Conservation (phyloP, 2,888 invertebrate species). For the Drosophila fungiperda region DNA sequence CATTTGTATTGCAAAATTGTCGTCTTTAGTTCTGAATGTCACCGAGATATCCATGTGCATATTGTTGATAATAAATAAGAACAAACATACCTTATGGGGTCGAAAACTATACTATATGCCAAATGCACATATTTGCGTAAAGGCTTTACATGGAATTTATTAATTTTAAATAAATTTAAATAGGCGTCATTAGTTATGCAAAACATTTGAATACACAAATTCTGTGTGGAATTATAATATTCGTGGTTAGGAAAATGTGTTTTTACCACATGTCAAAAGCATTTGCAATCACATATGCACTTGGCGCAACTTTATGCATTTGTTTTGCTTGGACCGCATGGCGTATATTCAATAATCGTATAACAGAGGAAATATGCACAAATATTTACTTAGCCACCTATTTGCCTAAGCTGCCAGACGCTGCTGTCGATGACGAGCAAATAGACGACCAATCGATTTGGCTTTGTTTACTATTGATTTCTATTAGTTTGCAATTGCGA, state of each 20-base stretch:
- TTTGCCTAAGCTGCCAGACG: conserved; percentile 33
- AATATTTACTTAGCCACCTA: conserved; percentile 50
- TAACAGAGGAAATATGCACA: conserved; percentile 52
- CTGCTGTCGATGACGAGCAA: conserved; percentile 18
- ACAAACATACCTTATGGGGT: background rate
- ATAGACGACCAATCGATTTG: conserved; percentile 13
- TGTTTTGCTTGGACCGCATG: conserved; percentile 27
- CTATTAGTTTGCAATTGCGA: conserved; percentile 35
- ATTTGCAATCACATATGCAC: conserved; percentile 27
- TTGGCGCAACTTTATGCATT: conserved; percentile 11
- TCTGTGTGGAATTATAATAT: background rate
- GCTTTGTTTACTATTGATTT: conserved; percentile 48
- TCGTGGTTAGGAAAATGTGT: background rate
- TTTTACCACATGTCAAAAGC: background rate
- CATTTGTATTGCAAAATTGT: no score
- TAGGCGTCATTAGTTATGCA: background rate
- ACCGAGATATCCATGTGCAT: background rate
- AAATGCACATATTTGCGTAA: background rate
- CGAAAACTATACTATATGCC: background rate
- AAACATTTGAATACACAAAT: background rate
- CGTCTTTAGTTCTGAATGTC: no score
- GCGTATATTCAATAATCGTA: conserved; percentile 56
- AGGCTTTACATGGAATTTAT: background rate
- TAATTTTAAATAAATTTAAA: background rate
- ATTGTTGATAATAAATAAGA: background rate